A percentile compares a stretch with the other conserved stretches of the same genome.
phyloP scores from a whole-genome alignment of 2,888 invertebrate species.

The Orchesellides sinensis region DNA sequence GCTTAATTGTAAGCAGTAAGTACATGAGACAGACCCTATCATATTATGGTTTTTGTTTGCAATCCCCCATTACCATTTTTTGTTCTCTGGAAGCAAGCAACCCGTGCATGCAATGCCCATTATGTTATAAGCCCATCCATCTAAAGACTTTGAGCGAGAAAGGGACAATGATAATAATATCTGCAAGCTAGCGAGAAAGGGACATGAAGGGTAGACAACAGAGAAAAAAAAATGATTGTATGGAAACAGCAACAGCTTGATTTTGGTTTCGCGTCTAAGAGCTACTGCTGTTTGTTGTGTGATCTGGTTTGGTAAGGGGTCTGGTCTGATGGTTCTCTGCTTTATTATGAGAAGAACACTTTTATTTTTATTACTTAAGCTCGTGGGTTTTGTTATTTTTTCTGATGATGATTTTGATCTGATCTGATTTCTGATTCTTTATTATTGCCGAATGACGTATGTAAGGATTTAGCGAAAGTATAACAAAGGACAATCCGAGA shows the following conservation, averaged over 20 bases:
- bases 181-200: not conserved
- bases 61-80: not conserved
- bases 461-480: too few relatives aligned
- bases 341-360: too few relatives aligned
- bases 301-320: not conserved
- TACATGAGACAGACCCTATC: conserved; percentile 6
- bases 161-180: not conserved
- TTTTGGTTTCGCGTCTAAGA: not conserved
- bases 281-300: conserved; percentile 10
- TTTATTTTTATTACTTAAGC: too few relatives aligned
- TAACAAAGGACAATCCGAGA: too few relatives aligned
- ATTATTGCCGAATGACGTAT: too few relatives aligned
- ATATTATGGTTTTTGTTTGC: conserved; percentile 21
- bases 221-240: too few relatives aligned
- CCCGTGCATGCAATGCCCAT: not conserved
- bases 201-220: too few relatives aligned
- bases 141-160: not conserved
- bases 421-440: too few relatives aligned
- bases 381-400: too few relatives aligned
- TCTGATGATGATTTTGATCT: too few relatives aligned
- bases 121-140: not conserved
- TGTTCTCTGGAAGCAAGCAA: not conserved
- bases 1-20: conserved; percentile 17
- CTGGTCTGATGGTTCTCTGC: not conserved
- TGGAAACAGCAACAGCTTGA: not conserved